Evolutionary conservation across 2,888 invertebrate genomes (phyloP).

Genomic region (Trichopria drosophilae): DNA sequence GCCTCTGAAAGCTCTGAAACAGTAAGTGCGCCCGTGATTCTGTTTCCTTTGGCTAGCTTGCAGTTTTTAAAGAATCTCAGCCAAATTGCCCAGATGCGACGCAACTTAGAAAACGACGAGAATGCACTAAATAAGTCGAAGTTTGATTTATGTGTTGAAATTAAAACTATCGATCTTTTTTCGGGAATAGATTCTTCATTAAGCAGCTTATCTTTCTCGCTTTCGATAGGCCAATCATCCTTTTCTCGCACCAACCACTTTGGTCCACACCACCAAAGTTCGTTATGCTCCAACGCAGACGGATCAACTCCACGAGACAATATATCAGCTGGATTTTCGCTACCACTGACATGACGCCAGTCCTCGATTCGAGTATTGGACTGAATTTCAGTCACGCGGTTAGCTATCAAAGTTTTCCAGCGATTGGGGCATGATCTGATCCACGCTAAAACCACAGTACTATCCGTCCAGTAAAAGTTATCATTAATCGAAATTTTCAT

Average conservation of each 20-base stretch:
- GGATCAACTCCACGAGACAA: constrained; percentile 21
- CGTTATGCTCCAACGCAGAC: too few relatives aligned
- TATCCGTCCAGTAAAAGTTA: background rate
- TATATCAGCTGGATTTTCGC: constrained; percentile 24
- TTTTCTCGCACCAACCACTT: background rate
- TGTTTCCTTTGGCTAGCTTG: background rate
- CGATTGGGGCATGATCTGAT: too few relatives aligned
- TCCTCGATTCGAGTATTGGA: background rate
- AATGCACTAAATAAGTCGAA: background rate
- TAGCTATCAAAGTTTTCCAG: too few relatives aligned
- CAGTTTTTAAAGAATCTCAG: background rate
- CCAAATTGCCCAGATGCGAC: background rate
- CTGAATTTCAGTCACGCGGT: background rate
- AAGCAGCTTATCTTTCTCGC: background rate
- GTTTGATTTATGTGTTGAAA: background rate
- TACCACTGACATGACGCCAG: constrained; percentile 15
- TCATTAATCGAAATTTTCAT: background rate
- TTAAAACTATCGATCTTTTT: background rate
- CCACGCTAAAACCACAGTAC: background rate
- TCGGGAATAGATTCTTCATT: background rate
- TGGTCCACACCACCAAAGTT: background rate
- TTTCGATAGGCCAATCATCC: background rate
- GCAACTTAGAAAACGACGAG: background rate
- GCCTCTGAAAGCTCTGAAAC: background rate
- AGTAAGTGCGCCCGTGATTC: background rate